Base-by-base conservation (phyloP, 2,113 vertebrate species). In the Ranitomeya variabilis region DNA sequence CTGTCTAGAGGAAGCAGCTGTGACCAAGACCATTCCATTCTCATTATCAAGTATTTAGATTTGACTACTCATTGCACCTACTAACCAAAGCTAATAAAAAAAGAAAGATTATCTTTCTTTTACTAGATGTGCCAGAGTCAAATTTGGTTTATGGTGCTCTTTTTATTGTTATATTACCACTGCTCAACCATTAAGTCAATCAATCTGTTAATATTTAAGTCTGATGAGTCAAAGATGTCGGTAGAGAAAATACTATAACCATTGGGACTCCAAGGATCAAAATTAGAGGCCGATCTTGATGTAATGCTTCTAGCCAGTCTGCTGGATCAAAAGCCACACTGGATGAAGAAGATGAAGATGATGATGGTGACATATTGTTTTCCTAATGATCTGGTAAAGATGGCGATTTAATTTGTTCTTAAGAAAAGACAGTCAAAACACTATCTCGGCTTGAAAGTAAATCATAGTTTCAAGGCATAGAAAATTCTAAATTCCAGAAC, bases 251-350 rank as follows among this genome's bases (percentile, higher is more conserved):
- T 97, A 26, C 96, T 97, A 52, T 96, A 93, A 2, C 92, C 86
- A 0, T 94, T 94, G 0, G 96, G 96, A 12, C 94, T 95, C 1
- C 94, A 92, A 7, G 95, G 95, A 16, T 92, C 96, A 59, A 97
- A 92, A 87, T 95, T 94, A 0, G 93, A 95, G 0, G 96, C 93
- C 0, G 93, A 91, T 54, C 92, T 91, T 11, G 92, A 92, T 45
- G 92, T 93, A 97, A 93, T 6, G 95, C 94, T 90, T 97, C 97
- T 23, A 97, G 94, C 96, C 97, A 97, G 90, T 97, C 96, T 1
- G 95, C 95, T 0, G 96, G 95, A 3, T 97, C 96, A 26, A 95
- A 96, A n/a, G 91, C 91, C 0, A 92, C 91, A 71, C 79, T 87
- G 54, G 91, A 86, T 19, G 77, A 82, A 37, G 87, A 31, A 6